These are phyloP conservation scores for Podarcis siculus DNA, from an alignment of 2,797 vertebrate genomes.

Conservation along the genomic window DNA sequence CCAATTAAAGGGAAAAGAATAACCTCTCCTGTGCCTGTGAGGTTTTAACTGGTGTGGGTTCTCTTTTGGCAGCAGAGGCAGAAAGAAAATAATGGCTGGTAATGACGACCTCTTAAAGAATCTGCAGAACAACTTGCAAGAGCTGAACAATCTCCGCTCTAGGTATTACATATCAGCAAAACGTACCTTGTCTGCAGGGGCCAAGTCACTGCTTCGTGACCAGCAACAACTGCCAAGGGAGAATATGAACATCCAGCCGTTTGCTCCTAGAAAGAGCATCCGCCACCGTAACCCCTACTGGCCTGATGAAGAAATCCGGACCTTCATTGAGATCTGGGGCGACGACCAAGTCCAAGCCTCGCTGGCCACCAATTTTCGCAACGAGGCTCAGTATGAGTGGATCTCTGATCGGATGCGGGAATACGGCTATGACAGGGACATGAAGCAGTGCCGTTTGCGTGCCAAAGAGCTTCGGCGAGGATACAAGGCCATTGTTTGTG, in stretches of 20 bases:
- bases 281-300: constrained; percentile 41
- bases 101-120: constrained; percentile 23
- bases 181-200: background rate
- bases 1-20: background rate
- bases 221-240: constrained; percentile 21
- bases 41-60: constrained; percentile 1
- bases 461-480: constrained; percentile 38
- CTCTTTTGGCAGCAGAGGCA: background rate
- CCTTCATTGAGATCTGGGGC: constrained; percentile 43
- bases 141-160: constrained; percentile 12
- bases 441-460: constrained; percentile 40
- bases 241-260: constrained; percentile 33
- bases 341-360: constrained; percentile 40
- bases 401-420: constrained; percentile 34
- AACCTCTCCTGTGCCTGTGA: background rate
- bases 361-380: constrained; percentile 39
- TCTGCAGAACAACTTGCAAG: constrained; percentile 24
- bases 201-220: background rate
- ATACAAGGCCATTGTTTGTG: constrained; percentile 39
- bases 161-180: constrained; percentile 1
- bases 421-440: constrained; percentile 34
- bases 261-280: constrained; percentile 35
- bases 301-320: constrained; percentile 44
- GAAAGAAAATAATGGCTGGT: constrained; percentile 26
- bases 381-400: constrained; percentile 39